These are phyloP conservation scores for Aphelenchoides avenae DNA, from an alignment of 1,140 invertebrate genomes.

Conservation along the genomic window DNA sequence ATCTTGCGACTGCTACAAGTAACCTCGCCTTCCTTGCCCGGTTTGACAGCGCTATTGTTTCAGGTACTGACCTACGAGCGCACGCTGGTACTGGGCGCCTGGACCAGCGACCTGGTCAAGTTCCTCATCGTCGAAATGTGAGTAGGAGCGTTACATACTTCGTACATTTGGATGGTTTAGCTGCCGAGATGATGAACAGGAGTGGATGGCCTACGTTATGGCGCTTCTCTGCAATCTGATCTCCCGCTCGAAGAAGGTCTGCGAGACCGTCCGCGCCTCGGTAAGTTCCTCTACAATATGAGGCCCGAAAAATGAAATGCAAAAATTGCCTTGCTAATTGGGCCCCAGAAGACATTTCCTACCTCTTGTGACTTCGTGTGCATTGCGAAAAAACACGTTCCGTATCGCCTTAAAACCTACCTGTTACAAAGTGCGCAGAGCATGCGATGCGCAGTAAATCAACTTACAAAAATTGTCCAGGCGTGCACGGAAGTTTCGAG, in stretches of 20 bases:
- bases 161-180: conserved; percentile 23
- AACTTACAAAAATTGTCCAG: too few relatives aligned
- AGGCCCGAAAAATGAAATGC: too few relatives aligned
- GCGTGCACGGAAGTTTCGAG: too few relatives aligned
- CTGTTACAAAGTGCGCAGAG: too few relatives aligned
- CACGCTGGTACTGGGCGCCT: conserved; percentile 26
- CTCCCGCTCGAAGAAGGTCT: conserved; percentile 32
- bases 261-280: too few relatives aligned
- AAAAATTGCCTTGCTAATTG: too few relatives aligned
- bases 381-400: too few relatives aligned
- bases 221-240: conserved; percentile 40
- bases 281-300: too few relatives aligned
- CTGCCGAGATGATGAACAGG: conserved; percentile 6
- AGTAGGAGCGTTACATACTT: background rate
- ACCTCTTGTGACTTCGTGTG: too few relatives aligned
- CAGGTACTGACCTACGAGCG: conserved; percentile 34
- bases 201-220: conserved; percentile 44
- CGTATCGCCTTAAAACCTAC: too few relatives aligned
- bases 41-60: conserved; percentile 11
- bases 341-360: too few relatives aligned
- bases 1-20: conserved; percentile 21
- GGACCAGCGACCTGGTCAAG: conserved; percentile 29
- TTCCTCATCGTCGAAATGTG: conserved; percentile 36
- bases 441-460: too few relatives aligned
- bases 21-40: background rate